phyloP scores from a whole-genome alignment of 2,888 invertebrate species.

The Xestia c-nigrum region DNA sequence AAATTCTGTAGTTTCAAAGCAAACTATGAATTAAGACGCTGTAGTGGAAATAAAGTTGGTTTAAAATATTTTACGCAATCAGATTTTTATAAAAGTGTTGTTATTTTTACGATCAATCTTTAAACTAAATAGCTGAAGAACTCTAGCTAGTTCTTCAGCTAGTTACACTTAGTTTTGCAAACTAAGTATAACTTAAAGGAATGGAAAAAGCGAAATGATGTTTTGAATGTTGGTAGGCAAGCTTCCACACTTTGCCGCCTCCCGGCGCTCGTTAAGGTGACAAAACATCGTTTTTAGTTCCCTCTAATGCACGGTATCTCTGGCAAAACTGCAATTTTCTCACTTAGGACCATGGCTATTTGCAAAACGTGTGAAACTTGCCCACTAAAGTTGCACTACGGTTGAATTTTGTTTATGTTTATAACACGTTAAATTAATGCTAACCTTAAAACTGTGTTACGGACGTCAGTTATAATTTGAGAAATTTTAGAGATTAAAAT shows the following conservation, averaged over 20 bases:
- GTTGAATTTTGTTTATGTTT: slow-evolving; percentile 65
- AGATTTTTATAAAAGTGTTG: slow-evolving; percentile 27
- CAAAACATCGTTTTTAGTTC: slow-evolving; percentile 77
- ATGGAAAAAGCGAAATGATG: slow-evolving; percentile 73
- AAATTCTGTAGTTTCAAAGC: slow-evolving; percentile 28
- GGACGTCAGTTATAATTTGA: not conserved
- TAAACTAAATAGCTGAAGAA: too few species aligned
- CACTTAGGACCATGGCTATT: slow-evolving; percentile 69
- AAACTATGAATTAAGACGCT: slow-evolving; percentile 16
- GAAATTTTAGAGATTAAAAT: not conserved
- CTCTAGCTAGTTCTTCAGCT: slow-evolving; percentile 1
- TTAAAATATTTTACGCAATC: slow-evolving; percentile 29
- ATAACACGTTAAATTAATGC: slow-evolving; percentile 46
- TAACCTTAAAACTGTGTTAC: slow-evolving; percentile 26
- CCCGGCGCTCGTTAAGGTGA: slow-evolving; percentile 77
- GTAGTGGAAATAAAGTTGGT: slow-evolving; percentile 15
- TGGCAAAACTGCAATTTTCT: slow-evolving; percentile 75
- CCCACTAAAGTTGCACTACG: slow-evolving; percentile 69
- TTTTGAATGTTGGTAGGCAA: slow-evolving; percentile 70
- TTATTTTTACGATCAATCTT: slow-evolving; percentile 29
- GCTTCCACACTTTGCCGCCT: slow-evolving; percentile 71
- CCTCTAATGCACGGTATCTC: slow-evolving; percentile 75
- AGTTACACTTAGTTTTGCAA: slow-evolving; percentile 35
- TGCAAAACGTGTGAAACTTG: slow-evolving; percentile 73
- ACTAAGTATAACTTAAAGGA: slow-evolving; percentile 50